A percentile compares a stretch with the other conserved stretches of the same genome.
These are phyloP conservation scores for Urocyon cinereoargenteus DNA, from an alignment of 2,797 vertebrate genomes.

Conservation along the genomic window DNA sequence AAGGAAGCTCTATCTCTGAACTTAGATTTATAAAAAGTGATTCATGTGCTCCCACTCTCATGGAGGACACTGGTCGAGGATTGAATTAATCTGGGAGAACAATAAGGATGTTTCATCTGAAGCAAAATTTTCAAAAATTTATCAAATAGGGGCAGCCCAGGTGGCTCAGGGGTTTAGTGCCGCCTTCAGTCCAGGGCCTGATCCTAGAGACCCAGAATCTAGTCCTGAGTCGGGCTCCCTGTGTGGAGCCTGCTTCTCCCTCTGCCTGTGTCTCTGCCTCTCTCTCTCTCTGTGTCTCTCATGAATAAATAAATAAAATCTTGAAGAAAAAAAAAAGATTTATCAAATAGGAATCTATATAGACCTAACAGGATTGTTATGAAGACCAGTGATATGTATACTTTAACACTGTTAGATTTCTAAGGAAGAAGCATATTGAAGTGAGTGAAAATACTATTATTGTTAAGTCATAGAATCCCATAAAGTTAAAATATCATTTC, in stretches of 20 bases:
- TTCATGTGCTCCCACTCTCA: not conserved
- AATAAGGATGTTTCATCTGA: not conserved
- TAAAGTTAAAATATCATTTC: conserved; percentile 69
- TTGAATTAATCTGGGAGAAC: conserved; percentile 1
- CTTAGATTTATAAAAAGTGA: not conserved
- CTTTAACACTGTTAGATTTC: conserved; percentile 39
- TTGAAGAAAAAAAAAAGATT: not conserved
- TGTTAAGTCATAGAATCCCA: conserved; percentile 43
- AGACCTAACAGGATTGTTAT: not conserved
- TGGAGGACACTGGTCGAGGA: not conserved
- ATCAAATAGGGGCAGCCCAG: not conserved
- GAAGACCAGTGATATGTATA: not conserved
- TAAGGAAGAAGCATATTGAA: conserved; percentile 33
- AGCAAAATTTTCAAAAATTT: conserved; percentile 40
- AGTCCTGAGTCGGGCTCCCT: too few species aligned
- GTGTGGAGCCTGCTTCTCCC: too few species aligned
- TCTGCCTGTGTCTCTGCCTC: too few species aligned
- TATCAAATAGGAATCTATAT: conserved; percentile 33
- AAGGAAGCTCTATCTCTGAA: not conserved
- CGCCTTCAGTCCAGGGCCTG: too few species aligned
- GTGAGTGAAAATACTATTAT: conserved; percentile 48
- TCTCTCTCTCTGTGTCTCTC: too few species aligned
- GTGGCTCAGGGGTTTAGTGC: too few species aligned
- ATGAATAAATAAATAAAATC: too few species aligned
- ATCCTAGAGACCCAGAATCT: too few species aligned